Evolutionary conservation across 2,113 vertebrate species (phyloP).

Genomic region (Willisornis vidua): DNA sequence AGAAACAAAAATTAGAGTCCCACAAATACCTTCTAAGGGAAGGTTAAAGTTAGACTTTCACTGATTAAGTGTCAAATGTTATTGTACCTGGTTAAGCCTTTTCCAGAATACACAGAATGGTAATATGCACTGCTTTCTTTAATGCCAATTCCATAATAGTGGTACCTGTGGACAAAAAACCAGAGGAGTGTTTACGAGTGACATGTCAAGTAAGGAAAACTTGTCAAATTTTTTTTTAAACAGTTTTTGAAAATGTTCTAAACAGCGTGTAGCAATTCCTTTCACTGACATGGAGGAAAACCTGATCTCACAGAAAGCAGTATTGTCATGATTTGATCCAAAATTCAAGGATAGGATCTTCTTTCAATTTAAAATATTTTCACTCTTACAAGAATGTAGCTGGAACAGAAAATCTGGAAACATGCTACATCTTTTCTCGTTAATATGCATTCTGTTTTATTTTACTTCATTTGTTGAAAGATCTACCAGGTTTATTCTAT

Average conservation of each 20-base stretch:
- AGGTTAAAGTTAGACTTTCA: background rate
- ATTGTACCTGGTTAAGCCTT: conserved; percentile 94
- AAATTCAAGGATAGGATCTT: background rate
- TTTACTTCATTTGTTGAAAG: background rate
- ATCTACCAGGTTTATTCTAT: background rate
- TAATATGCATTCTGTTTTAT: background rate
- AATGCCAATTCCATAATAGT: conserved; percentile 98
- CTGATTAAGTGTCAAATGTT: background rate
- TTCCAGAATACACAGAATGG: conserved; percentile 97
- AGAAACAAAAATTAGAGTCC: background rate
- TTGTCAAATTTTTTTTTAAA: background rate
- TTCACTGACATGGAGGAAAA: background rate
- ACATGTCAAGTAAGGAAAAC: background rate
- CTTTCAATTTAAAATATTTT: background rate
- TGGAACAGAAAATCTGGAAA: background rate
- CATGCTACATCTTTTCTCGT: background rate
- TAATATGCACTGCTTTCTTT: conserved; percentile 99
- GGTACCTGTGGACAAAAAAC: conserved; percentile 79
- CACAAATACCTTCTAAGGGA: background rate
- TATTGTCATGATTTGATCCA: background rate
- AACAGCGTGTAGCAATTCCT: background rate
- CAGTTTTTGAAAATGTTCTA: background rate
- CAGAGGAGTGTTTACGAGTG: background rate
- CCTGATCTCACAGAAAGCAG: background rate
- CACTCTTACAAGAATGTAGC: background rate